Evolutionary conservation across 1,140 invertebrate genomes (phyloP), one percentile per base, ranked within the genome.

Genomic region (Dufourea novaeangliae): DNA sequence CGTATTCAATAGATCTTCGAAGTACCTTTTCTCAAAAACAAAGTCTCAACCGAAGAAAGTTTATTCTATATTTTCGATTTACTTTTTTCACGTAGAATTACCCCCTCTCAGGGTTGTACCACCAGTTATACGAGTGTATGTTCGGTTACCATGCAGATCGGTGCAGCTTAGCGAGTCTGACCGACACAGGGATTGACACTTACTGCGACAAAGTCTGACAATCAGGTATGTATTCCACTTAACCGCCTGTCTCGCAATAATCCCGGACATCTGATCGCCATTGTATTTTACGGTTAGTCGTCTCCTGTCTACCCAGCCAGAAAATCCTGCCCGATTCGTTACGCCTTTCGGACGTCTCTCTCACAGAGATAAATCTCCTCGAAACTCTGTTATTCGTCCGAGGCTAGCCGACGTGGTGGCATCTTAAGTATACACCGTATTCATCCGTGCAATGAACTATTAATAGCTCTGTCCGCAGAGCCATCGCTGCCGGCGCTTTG

Each of bases 381-480:
- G 17, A 20, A 20, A 2, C 11, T 5, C 54, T 27, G 27, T 14
- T 14, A 32, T 17, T 34, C 1, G 52, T 76, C 41, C 78, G 59
- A 73, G 64, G 73, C 72, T 78, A 74, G 25, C 20, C 63, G 62
- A n/a, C n/a, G n/a, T n/a, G n/a, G n/a, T n/a, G 61, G 52, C 25
- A 25, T 32, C 78, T 72, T 63, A 68, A 83, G 63, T 72, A 63
- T 41, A 84, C 63, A 70, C 73, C 82, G 72, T 69, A 71, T 61
- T 78, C 79, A 69, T 70, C 59, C 82, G 83, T 80, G 72, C 83
- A 85, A 81, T 72, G 70, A 85, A 78, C 71, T 84, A 85, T 85
- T 85, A 84, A 84, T 85, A 85, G 82, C 73, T n/a, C n/a, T 57
- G n/a, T 70, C 74, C 50, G 56, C 62, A 32, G 52, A 67, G 73